These are phyloP conservation scores for Peromyscus leucopus DNA, from an alignment of 2,113 vertebrate genomes.

Conservation along the genomic window DNA sequence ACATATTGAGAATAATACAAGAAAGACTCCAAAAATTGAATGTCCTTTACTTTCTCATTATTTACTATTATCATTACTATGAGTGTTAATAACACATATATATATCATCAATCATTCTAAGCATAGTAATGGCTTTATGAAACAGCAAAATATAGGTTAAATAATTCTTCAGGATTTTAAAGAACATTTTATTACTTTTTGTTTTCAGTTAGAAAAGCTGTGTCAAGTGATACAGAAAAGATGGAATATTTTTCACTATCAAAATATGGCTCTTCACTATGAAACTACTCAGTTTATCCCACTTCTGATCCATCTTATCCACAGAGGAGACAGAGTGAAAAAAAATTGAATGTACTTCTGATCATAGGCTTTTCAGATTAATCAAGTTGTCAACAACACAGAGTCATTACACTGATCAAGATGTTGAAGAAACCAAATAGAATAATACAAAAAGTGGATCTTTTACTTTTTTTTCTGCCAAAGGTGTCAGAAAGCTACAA, in stretches of 20 bases:
- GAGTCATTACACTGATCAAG: constrained; percentile 47
- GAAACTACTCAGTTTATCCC: constrained; percentile 45
- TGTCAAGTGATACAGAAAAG: constrained; percentile 47
- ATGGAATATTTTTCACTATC: constrained; percentile 55
- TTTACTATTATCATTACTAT: not conserved
- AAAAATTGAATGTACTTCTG: constrained; percentile 66
- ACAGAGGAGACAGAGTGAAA: constrained; percentile 60
- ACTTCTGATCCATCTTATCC: constrained; percentile 73
- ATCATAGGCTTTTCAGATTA: constrained; percentile 66
- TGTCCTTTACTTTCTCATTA: not conserved
- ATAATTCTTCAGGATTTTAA: constrained; percentile 15
- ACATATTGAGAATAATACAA: not conserved
- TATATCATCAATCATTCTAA: not conserved
- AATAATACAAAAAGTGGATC: not conserved
- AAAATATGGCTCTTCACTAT: constrained; percentile 45
- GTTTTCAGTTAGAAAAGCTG: constrained; percentile 32
- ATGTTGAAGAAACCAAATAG: constrained; percentile 17
- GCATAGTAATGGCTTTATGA: not conserved
- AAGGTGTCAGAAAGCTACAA: not conserved
- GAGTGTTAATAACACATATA: constrained; percentile 1
- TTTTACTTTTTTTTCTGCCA: not conserved
- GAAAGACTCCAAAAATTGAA: not conserved
- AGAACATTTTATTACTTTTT: constrained; percentile 19
- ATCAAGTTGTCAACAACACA: constrained; percentile 75
- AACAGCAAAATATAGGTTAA: not conserved